These are phyloP conservation scores for Clarias magur DNA, from an alignment of 2,113 vertebrate genomes.

Conservation along the genomic window DNA sequence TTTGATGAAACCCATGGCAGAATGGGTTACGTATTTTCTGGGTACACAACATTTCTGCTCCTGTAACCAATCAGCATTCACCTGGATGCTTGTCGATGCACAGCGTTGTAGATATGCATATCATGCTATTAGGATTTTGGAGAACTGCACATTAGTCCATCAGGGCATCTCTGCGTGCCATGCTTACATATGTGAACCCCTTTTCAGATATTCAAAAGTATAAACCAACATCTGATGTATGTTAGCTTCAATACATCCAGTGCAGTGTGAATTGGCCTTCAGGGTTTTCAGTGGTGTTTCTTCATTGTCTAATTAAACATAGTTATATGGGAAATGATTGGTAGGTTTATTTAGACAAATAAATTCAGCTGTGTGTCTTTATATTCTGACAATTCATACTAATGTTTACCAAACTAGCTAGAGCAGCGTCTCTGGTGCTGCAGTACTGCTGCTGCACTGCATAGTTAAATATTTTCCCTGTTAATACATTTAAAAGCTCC, in stretches of 20 bases:
- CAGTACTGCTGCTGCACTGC: not conserved
- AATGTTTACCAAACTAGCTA: not conserved
- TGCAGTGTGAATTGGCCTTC: not conserved
- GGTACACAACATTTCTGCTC: not conserved
- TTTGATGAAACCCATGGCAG: not conserved
- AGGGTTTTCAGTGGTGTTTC: not conserved
- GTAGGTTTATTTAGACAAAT: not conserved
- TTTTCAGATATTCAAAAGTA: conserved; percentile 1
- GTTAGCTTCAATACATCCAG: not conserved
- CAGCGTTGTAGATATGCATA: not conserved
- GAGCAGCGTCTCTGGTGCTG: not conserved
- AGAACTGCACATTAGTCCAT: not conserved
- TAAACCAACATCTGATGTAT: not conserved
- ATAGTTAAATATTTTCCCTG: not conserved
- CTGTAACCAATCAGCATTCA: not conserved
- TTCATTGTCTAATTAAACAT: not conserved
- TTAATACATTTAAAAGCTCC: not conserved
- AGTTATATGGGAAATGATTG: not conserved
- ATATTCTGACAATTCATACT: not conserved
- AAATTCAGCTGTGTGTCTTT: not conserved
- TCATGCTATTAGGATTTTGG: conserved; percentile 2
- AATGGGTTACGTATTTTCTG: not conserved
- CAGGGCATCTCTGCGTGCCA: not conserved
- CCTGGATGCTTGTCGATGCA: not conserved
- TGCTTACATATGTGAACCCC: not conserved